These are phyloP conservation scores for Aspidoscelis tigris DNA, from an alignment of 2,113 vertebrate species.

Conservation along the genomic window DNA sequence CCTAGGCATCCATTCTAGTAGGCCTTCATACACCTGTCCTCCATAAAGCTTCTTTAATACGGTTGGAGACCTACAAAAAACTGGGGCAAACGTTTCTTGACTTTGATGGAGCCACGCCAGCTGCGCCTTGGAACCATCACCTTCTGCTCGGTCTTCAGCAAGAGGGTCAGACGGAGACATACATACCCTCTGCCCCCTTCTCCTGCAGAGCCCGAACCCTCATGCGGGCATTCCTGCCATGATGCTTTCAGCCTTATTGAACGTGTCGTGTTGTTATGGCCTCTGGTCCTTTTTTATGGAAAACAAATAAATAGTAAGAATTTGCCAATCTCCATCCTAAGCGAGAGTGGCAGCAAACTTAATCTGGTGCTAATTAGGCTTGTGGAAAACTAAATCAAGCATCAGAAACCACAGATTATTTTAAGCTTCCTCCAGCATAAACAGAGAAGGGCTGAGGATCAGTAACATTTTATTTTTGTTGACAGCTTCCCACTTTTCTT, in stretches of 20 bases:
- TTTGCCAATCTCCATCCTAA: conserved; percentile 78
- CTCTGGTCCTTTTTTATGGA: conserved; percentile 55
- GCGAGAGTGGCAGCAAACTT: conserved; percentile 79
- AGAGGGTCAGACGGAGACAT: neutral
- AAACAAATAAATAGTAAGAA: conserved; percentile 74
- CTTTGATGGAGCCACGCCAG: too few species aligned
- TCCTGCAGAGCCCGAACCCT: conserved; percentile 35
- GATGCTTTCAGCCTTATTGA: conserved; percentile 70
- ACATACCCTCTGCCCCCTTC: neutral
- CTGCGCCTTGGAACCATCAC: neutral
- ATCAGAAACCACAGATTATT: conserved; percentile 87
- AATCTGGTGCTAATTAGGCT: conserved; percentile 88
- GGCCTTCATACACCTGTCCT: too few species aligned
- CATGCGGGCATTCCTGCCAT: conserved; percentile 39
- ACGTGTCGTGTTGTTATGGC: conserved; percentile 70
- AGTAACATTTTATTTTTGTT: conserved; percentile 78
- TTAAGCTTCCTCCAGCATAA: conserved; percentile 81
- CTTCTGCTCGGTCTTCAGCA: neutral
- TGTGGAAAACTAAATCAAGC: conserved; percentile 91
- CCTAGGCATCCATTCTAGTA: too few species aligned
- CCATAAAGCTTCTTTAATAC: too few species aligned
- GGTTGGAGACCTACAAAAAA: too few species aligned
- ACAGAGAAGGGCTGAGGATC: conserved; percentile 71
- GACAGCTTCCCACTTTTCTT: conserved; percentile 75
- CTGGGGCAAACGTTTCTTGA: too few species aligned